Conservation (phyloP, 2,113 vertebrate species). For the Amblyornis subalaris region DNA sequence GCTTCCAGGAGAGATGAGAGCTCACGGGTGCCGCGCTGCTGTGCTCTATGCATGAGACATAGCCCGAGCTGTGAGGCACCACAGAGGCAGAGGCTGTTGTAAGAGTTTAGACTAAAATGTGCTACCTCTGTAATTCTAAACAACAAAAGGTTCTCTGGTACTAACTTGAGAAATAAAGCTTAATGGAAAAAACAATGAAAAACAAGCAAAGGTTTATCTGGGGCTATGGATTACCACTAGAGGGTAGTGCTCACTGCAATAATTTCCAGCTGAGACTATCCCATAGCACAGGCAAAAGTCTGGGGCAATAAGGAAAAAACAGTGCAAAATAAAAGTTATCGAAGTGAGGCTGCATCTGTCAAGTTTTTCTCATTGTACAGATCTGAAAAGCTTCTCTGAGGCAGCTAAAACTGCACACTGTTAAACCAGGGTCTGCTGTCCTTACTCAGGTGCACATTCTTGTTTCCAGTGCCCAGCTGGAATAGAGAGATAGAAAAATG, state of each 20-base stretch:
- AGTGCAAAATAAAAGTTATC: not conserved
- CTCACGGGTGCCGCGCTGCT: rapidly evolving
- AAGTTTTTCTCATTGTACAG: not conserved
- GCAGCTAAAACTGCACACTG: not conserved
- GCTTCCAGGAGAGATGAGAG: too few species aligned
- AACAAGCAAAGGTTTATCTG: not conserved
- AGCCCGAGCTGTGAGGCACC: not conserved
- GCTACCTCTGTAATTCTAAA: not conserved
- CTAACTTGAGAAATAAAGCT: not conserved
- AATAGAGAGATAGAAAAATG: not conserved
- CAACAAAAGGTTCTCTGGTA: not conserved
- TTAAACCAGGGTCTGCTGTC: not conserved
- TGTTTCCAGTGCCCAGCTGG: not conserved
- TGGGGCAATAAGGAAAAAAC: not conserved
- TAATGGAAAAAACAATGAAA: not conserved
- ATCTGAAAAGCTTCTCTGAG: not conserved
- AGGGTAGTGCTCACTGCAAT: not conserved
- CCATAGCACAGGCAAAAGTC: not conserved
- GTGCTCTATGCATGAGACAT: rapidly evolving
- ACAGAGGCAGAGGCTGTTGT: not conserved
- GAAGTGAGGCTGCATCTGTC: not conserved
- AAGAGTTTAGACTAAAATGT: not conserved
- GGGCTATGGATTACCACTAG: not conserved
- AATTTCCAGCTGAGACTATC: not conserved
- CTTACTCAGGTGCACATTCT: not conserved